Conservation (phyloP, 2,888 invertebrate genomes). For the Yponomeuta plumbellus region DNA sequence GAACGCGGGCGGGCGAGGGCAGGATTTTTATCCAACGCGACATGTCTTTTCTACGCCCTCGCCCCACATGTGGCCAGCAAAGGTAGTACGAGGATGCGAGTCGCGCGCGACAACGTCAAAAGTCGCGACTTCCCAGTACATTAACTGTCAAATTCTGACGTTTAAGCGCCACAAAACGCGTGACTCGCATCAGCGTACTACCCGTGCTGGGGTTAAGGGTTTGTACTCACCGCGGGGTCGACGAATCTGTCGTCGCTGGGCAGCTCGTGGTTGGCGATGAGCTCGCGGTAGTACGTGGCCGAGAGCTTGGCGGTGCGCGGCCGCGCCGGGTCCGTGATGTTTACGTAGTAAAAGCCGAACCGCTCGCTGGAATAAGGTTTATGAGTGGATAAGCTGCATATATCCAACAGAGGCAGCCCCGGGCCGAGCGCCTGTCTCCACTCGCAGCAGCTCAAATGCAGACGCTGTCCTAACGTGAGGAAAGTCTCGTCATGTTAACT, state of each 20-base stretch:
- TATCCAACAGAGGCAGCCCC: constrained; percentile 3
- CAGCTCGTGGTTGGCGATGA: constrained; percentile 65
- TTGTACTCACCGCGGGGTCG: constrained; percentile 49
- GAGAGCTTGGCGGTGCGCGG: constrained; percentile 82
- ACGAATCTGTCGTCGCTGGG: constrained; percentile 57
- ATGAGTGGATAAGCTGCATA: constrained; percentile 18
- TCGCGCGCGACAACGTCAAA: no score
- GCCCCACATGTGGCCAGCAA: no score
- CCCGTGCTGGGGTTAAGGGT: not conserved
- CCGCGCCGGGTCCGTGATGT: constrained; percentile 79
- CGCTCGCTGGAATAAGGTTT: constrained; percentile 69
- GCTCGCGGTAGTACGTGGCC: constrained; percentile 72
- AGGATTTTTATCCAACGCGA: no score
- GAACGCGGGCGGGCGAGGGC: no score
- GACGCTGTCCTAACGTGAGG: no score
- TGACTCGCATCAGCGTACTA: no score
- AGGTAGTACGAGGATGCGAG: no score
- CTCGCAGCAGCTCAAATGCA: not conserved
- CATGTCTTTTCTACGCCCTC: no score
- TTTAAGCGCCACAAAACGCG: no score
- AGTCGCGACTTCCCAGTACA: no score
- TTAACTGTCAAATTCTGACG: no score
- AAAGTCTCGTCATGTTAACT: no score
- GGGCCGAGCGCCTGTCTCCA: not conserved
- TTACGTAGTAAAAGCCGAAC: constrained; percentile 83